These are phyloP conservation scores for Hesperophylax magnus DNA, from an alignment of 1,140 invertebrate species.

Conservation along the genomic window DNA sequence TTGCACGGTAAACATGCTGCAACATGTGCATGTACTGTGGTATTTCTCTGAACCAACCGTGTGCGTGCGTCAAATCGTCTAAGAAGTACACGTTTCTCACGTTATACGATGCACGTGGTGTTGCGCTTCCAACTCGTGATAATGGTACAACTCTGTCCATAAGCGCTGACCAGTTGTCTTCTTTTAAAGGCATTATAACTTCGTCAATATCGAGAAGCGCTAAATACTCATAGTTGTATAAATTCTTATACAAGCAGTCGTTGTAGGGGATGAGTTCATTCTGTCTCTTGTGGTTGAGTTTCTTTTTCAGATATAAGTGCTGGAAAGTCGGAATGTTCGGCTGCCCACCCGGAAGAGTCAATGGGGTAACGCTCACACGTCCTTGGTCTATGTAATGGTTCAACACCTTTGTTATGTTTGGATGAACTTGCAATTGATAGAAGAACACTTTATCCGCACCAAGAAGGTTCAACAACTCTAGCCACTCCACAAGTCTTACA, in stretches of 20 bases:
- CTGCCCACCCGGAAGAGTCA: constrained; percentile 92
- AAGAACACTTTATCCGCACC: constrained; percentile 95
- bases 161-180: constrained; percentile 83
- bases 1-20: constrained; percentile 91
- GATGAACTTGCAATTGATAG: constrained; percentile 92
- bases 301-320: constrained; percentile 91
- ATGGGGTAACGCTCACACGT: constrained; percentile 85
- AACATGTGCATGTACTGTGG: constrained; percentile 95
- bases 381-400: constrained; percentile 84
- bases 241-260: constrained; percentile 94
- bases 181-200: constrained; percentile 92
- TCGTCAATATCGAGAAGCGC: constrained; percentile 94
- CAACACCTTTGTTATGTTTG: constrained; percentile 91
- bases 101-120: constrained; percentile 85
- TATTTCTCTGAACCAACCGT: constrained; percentile 86
- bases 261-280: constrained; percentile 98
- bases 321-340: constrained; percentile 91
- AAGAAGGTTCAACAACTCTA: constrained; percentile 87
- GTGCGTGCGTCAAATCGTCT: constrained; percentile 88
- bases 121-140: constrained; percentile 82
- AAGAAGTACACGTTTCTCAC: constrained; percentile 96
- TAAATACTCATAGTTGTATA: constrained; percentile 92
- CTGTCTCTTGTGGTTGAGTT: constrained; percentile 92
- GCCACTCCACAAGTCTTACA: constrained; percentile 94
- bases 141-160: constrained; percentile 83